These are phyloP conservation scores for Chelonoidis abingdonii DNA, from an alignment of 2,113 vertebrate species.

Conservation along the genomic window DNA sequence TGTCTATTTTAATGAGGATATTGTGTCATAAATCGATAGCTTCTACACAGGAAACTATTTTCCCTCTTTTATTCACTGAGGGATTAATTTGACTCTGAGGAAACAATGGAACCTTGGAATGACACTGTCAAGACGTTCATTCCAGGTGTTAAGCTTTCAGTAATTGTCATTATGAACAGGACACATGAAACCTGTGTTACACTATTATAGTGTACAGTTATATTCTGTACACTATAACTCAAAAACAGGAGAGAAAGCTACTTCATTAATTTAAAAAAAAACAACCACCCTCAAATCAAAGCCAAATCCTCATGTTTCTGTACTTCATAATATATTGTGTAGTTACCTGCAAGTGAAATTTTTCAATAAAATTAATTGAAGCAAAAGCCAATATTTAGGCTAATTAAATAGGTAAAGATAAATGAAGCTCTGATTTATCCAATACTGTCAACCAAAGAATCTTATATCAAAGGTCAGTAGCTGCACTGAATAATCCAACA, in stretches of 20 bases:
- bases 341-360: background rate
- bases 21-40: background rate
- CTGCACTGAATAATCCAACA: background rate
- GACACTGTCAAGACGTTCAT: background rate
- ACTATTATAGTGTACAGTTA: too few relatives aligned
- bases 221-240: too few relatives aligned
- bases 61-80: background rate
- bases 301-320: background rate
- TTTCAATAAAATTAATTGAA: background rate
- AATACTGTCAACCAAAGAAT: background rate
- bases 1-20: background rate
- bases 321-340: background rate
- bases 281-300: background rate
- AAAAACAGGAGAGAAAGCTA: background rate
- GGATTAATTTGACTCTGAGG: background rate
- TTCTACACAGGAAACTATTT: background rate
- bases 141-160: background rate
- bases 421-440: background rate
- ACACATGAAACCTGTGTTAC: background rate
- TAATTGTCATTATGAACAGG: background rate
- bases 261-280: background rate
- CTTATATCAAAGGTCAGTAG: background rate
- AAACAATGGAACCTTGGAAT: background rate
- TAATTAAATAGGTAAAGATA: background rate
- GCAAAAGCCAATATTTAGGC: background rate